phyloP scores from a whole-genome alignment of 2,888 invertebrate genomes.

The Cryptocephalus moraei region DNA sequence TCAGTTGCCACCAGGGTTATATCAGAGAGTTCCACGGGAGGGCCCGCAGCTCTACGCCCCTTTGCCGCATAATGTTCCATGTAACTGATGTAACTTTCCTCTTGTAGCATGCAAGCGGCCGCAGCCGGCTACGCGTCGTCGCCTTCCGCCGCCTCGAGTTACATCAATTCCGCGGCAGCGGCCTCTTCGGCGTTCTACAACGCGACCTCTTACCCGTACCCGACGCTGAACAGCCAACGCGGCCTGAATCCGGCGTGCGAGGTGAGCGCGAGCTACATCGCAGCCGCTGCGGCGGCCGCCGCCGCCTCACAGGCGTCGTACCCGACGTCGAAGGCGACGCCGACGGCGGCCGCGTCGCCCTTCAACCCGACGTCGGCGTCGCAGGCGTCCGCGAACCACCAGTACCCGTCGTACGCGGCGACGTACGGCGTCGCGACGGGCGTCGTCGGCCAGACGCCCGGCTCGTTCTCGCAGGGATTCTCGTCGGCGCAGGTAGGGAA shows the following conservation, averaged over 20 bases:
- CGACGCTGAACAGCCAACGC: conserved; percentile 36
- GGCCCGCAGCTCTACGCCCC: too few species aligned
- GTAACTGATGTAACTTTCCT: too few species aligned
- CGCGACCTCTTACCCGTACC: conserved; percentile 35
- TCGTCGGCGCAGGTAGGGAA: conserved; percentile 43
- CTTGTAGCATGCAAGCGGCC: conserved; percentile 38
- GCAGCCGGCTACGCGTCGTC: conserved; percentile 33
- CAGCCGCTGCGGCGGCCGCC: conserved; percentile 28
- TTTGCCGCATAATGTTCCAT: too few species aligned
- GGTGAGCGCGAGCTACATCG: conserved; percentile 43
- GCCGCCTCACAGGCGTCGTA: neutral
- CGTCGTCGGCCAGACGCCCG: conserved; percentile 35
- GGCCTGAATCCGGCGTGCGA: conserved; percentile 45
- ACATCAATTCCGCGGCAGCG: conserved; percentile 28
- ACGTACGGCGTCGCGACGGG: conserved; percentile 45
- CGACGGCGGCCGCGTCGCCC: neutral
- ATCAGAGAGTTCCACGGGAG: too few species aligned
- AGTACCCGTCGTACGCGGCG: conserved; percentile 40
- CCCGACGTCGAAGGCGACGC: neutral
- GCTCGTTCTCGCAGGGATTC: conserved; percentile 44
- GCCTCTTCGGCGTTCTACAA: conserved; percentile 34
- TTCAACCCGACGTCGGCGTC: conserved; percentile 39
- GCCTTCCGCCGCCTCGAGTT: conserved; percentile 28
- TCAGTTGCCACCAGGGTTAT: too few species aligned
- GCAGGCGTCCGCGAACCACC: conserved; percentile 40